phyloP scores from a whole-genome alignment of 2,797 vertebrate genomes.

The Tenualosa ilisha region DNA sequence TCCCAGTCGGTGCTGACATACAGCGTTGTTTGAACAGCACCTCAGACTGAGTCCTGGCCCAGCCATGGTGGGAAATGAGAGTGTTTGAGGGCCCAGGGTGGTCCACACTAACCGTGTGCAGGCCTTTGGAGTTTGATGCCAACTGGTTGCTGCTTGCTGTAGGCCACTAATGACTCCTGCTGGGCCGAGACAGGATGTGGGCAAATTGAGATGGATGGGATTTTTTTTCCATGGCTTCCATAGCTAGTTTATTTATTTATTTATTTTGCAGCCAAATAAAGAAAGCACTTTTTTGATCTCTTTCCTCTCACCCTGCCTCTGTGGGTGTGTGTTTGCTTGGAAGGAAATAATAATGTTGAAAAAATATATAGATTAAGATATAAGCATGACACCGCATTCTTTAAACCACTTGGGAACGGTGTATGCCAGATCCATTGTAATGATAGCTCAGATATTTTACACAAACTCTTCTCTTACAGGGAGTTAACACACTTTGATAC shows the following conservation, averaged over 20 bases:
- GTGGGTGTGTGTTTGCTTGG: slow-evolving; percentile 6
- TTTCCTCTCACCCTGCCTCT: not conserved
- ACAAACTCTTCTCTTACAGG: not conserved
- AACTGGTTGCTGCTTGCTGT: slow-evolving; percentile 34
- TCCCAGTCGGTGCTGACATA: not conserved
- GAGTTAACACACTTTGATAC: not conserved
- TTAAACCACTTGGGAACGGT: slow-evolving; percentile 21
- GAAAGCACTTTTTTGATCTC: slow-evolving; percentile 29
- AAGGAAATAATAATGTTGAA: slow-evolving; percentile 30
- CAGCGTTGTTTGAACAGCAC: not conserved
- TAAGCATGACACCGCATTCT: slow-evolving; percentile 35
- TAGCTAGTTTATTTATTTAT: slow-evolving; percentile 32
- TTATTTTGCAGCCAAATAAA: slow-evolving; percentile 33
- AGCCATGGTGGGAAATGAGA: not conserved
- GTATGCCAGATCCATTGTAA: slow-evolving; percentile 3
- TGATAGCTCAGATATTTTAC: not conserved
- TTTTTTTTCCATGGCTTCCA: slow-evolving; percentile 30
- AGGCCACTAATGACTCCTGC: slow-evolving; percentile 44
- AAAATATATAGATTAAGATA: slow-evolving; percentile 38
- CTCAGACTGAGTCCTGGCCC: not conserved
- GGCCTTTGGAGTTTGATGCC: not conserved
- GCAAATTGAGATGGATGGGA: slow-evolving; percentile 49
- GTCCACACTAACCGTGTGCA: not conserved
- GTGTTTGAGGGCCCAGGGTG: not conserved
- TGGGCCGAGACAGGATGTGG: slow-evolving; percentile 26